phyloP scores from a whole-genome alignment of 2,113 vertebrate species.

The Melierax canorus region DNA sequence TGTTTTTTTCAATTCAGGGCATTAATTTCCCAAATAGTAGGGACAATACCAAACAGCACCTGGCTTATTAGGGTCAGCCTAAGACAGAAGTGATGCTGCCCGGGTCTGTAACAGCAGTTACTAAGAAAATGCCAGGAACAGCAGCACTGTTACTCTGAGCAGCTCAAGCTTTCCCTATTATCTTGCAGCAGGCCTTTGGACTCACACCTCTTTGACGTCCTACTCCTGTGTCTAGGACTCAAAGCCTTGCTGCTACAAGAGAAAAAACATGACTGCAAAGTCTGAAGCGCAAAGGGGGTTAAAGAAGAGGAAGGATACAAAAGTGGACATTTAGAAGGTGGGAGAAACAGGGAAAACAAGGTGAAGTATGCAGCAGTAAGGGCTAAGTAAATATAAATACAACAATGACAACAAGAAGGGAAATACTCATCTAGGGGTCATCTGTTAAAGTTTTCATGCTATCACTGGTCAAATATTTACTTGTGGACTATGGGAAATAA shows the following conservation, averaged over 20 bases:
- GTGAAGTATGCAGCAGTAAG: not conserved
- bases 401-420: not conserved
- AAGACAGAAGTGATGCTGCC: not conserved
- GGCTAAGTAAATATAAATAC: not conserved
- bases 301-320: not conserved
- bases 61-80: not conserved
- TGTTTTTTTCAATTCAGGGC: not conserved
- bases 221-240: not conserved
- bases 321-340: not conserved
- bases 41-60: not conserved
- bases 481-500: not conserved
- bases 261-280: not conserved
- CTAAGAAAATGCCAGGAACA: not conserved
- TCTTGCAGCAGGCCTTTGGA: not conserved
- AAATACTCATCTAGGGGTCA: not conserved
- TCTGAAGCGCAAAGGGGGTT: not conserved
- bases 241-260: not conserved
- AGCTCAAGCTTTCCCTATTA: not conserved
- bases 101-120: not conserved
- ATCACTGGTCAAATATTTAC: not conserved
- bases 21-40: not conserved
- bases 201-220: not conserved
- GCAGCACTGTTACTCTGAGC: not conserved
- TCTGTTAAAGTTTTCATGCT: not conserved
- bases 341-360: not conserved